phyloP scores from a whole-genome alignment of 2,113 vertebrate genomes.

The Anseranas semipalmata region DNA sequence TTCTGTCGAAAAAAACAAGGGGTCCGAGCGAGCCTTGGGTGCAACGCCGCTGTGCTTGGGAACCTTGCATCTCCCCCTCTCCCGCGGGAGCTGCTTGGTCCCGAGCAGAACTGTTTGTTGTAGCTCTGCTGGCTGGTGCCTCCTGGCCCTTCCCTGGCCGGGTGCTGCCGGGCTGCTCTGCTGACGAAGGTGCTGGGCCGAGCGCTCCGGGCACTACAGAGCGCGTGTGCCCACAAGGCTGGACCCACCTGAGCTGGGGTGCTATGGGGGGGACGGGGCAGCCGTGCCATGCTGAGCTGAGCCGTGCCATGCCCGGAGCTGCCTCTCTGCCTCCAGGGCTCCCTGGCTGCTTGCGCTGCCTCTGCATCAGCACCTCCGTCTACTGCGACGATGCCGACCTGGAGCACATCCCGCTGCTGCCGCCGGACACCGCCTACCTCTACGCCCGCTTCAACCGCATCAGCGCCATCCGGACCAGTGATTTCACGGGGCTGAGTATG shows the following conservation, averaged over 20 bases:
- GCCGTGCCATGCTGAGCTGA: neutral
- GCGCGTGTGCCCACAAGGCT: rapidly evolving
- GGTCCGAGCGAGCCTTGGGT: neutral
- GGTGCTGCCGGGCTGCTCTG: neutral
- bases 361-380: constrained; percentile 81
- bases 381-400: constrained; percentile 82
- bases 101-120: neutral
- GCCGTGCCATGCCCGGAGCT: neutral
- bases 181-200: neutral
- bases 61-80: neutral
- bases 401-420: constrained; percentile 76
- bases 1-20: neutral
- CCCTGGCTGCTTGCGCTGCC: constrained; percentile 82
- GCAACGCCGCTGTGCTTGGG: neutral
- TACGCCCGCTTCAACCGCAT: constrained; percentile 86
- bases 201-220: neutral
- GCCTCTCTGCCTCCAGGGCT: constrained; percentile 58
- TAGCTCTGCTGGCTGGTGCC: neutral
- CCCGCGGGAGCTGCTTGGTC: neutral
- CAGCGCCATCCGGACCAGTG: constrained; percentile 44
- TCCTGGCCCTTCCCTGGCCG: neutral
- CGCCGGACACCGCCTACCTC: constrained; percentile 79
- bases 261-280: rapidly evolving
- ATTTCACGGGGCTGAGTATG: constrained; percentile 81
- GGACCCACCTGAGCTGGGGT: neutral